Evolutionary conservation across 2,888 invertebrate species (phyloP), one percentile per base, ranked within the genome.

Genomic region (Xanthorhoe spadicearia): DNA sequence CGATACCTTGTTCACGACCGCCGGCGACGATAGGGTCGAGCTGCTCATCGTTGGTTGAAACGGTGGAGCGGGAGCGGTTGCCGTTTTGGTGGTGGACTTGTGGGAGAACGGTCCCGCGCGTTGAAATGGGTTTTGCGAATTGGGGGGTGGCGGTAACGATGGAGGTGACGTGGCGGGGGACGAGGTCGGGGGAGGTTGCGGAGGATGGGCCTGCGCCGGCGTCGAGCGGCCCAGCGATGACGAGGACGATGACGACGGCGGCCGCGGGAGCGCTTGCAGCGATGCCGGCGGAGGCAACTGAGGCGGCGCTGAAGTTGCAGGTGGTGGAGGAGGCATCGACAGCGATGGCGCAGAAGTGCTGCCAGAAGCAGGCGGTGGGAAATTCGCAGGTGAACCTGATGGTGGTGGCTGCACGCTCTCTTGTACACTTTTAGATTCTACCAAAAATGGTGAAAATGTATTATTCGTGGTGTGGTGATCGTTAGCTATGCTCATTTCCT

Each of bases 21-120:
- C 77, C n/a, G 90, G 87, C 2, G 90, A 86, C 17, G 87, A 79
- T 51, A 94, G 83, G 77, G 75, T 83, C 28, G 88, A 71, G 69
- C 75, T 83, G 17, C 89, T 78, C 48, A 87, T 81, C 60, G 84
- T 84, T 46, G 87, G 70, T 48, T 88, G 82, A 54, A 82, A 85
- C 49, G 85, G 64, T 60, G 83, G 86, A 15, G 81, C 65, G 56
- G 81, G 75, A 19, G 78, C 83, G 5, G 80, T 69, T 3, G 74
- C 61, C 4, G 79, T 57, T 71, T 85, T 92, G 13, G 82, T 64
- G 58, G 88, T 83, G 38, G 82, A 82, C 76, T 92, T 94, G 75
- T 94, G 94, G 6, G 94, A 92, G 70, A 94, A 86, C 19, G 88
- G 82, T 10, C 88, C 90, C n/a, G 88, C 80, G 78, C 87, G 84